These are phyloP conservation scores for Epizoanthus scotinus DNA, from an alignment of 92 coral and sea anemone species.

Conservation along the genomic window DNA sequence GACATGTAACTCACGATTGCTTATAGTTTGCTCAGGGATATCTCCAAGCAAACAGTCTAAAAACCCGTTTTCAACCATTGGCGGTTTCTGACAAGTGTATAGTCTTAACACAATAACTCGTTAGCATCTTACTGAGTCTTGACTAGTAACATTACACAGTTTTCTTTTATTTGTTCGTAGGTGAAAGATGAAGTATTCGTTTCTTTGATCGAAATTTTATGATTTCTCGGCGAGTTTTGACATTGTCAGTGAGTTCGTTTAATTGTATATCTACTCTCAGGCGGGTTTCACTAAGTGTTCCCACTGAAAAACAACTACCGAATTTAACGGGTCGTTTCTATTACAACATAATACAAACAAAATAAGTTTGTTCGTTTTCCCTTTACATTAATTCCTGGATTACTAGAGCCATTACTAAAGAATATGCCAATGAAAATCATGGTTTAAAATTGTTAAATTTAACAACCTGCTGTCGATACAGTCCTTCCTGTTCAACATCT, in stretches of 20 bases:
- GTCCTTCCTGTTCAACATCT: neutral
- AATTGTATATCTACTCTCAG: no score
- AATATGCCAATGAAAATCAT: neutral
- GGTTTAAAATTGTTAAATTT: neutral
- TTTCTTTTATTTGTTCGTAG: constrained; percentile 1
- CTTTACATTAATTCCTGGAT: neutral
- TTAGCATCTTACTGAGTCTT: neutral
- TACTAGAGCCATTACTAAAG: neutral
- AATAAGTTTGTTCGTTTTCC: neutral
- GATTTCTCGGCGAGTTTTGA: neutral
- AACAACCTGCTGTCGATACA: neutral
- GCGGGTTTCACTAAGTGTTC: no score
- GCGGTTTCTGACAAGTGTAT: constrained; percentile 3
- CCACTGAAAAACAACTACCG: neutral
- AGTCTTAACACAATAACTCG: neutral
- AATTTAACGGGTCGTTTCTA: neutral
- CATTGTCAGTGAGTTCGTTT: neutral
- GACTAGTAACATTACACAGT: neutral
- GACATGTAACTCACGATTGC: neutral
- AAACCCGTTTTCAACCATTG: neutral
- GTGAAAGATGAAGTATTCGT: neutral
- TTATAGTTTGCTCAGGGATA: neutral
- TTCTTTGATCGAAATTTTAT: neutral
- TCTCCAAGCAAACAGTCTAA: neutral
- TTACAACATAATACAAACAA: neutral